Evolutionary conservation across 1,140 invertebrate species (phyloP), one percentile per base, ranked within the genome.

Genomic region (Drosophila sturtevanti): DNA sequence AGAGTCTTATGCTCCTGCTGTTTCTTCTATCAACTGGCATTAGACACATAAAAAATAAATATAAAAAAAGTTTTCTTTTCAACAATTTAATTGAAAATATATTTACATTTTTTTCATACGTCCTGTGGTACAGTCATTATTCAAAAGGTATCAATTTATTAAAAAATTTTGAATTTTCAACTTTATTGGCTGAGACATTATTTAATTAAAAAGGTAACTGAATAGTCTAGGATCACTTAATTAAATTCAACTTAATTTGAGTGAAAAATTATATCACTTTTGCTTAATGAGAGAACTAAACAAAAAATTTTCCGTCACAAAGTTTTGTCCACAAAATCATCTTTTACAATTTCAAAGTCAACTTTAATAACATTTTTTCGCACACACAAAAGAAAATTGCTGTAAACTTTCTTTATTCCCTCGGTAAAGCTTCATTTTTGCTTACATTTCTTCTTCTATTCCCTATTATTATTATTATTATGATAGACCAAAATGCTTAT

Each of bases 391-490:
- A 56, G 41, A 48, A 48, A 21, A 48, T 48, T 48, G 41, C 41
- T 48, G 41, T 48, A 48, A 48, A 48, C 41, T 48, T 48, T 48
- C 16, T 48, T 48, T 48, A 56, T 34, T 56, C 31, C 27, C 31
- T 35, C 14, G 16, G 27, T 35, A 56, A 56, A 56, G 72, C 54
- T 44, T 22, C 22, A 69, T 31, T 55, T 62, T 62, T 77, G 60
- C 73, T 71, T 77, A 62, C 74, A 61, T 77, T 77, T 41, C 56
- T 65, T 22, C 51, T 65, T 22, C 51, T 69, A 64, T 69, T 61
- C 16, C 68, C 68, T 71, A 77, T 77, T 68, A 77, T 81, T 64
- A 77, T 81, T 64, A 77, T 79, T 66, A 64, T 64, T 55, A 62
- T 34, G 51, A 75, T 69, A 67, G 78, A 24, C 48, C 35, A 54